Conservation (phyloP, 2,113 vertebrate species). For the Suncus etruscus region DNA sequence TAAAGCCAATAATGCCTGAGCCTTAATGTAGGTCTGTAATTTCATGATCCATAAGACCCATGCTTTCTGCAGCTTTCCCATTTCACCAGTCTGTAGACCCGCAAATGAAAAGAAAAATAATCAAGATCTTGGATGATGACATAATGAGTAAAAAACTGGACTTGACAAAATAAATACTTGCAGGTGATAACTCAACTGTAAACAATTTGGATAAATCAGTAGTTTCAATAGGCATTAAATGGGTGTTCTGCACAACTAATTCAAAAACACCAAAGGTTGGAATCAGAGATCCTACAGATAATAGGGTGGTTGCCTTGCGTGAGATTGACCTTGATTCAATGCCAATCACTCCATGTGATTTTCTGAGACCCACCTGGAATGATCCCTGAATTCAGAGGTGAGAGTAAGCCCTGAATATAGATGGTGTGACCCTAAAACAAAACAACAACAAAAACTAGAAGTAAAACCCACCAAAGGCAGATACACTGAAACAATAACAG, state of each 20-base stretch:
- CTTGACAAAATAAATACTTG: slow-evolving; percentile 38
- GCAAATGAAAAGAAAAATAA: slow-evolving; percentile 83
- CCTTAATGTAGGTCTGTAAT: background rate
- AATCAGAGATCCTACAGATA: too few relatives aligned
- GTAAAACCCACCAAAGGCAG: slow-evolving; percentile 11
- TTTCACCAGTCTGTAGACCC: slow-evolving; percentile 84
- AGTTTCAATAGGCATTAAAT: slow-evolving; percentile 16
- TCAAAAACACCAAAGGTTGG: background rate
- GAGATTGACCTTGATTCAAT: too few relatives aligned
- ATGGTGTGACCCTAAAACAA: too few relatives aligned
- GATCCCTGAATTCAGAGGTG: too few relatives aligned
- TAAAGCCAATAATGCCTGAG: slow-evolving; percentile 3
- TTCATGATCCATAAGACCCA: slow-evolving; percentile 42
- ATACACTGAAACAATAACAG: slow-evolving; percentile 56
- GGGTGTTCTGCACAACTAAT: background rate
- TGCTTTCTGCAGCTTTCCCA: slow-evolving; percentile 84
- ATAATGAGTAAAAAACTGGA: slow-evolving; percentile 59
- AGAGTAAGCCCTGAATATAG: too few relatives aligned
- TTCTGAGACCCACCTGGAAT: too few relatives aligned
- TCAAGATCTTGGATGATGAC: slow-evolving; percentile 69
- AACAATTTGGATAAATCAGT: slow-evolving; percentile 20
- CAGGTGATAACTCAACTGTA: background rate
- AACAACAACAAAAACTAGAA: too few relatives aligned
- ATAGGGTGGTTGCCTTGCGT: too few relatives aligned
- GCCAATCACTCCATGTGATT: too few relatives aligned